Conservation (phyloP, 2,888 invertebrate species). For the Lasiommata megera region DNA sequence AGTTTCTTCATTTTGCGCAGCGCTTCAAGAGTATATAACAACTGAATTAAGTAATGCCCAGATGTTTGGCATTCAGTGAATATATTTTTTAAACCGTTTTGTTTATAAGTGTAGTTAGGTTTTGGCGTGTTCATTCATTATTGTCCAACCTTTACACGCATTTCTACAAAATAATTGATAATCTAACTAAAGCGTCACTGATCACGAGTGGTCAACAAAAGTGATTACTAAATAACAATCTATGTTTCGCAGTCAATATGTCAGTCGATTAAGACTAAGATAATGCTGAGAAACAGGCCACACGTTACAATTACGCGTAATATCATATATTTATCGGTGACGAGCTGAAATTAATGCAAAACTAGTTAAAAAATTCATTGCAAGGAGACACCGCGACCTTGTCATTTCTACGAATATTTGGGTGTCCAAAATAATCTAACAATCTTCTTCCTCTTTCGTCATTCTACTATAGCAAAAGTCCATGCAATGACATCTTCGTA, state of each 20-base stretch:
- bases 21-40: background rate
- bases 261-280: background rate
- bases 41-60: background rate
- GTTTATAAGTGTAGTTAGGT: background rate
- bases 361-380: too few relatives aligned
- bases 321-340: too few relatives aligned
- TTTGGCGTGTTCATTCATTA: constrained; percentile 41
- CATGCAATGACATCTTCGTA: too few relatives aligned
- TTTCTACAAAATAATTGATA: constrained; percentile 62
- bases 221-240: constrained; percentile 36
- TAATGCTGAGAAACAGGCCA: too few relatives aligned
- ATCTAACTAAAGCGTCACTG: constrained; percentile 28
- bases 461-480: too few relatives aligned
- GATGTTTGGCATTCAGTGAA: constrained; percentile 17
- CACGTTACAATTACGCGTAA: too few relatives aligned
- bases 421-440: too few relatives aligned
- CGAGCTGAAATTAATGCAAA: too few relatives aligned
- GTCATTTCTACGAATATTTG: too few relatives aligned
- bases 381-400: too few relatives aligned
- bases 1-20: too few relatives aligned
- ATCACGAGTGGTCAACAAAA: constrained; percentile 38
- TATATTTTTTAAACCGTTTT: background rate
- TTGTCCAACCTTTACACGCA: constrained; percentile 76
- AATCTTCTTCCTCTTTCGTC: too few relatives aligned
- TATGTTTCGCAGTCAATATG: constrained; percentile 39